These are phyloP conservation scores for Coendou prehensilis DNA, from an alignment of 2,797 vertebrate species.

Conservation along the genomic window DNA sequence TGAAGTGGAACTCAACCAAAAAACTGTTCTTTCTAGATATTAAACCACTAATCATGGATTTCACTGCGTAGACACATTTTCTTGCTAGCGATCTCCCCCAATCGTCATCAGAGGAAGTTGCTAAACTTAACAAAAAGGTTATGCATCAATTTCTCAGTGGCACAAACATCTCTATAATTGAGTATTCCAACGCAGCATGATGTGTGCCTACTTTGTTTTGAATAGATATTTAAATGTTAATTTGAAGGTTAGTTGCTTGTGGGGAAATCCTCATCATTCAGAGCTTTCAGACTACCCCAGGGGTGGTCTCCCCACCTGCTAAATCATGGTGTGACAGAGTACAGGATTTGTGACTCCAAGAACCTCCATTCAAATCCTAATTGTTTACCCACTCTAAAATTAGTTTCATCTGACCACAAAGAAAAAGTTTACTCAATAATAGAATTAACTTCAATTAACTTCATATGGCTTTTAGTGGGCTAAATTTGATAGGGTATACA, in stretches of 20 bases:
- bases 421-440: background rate
- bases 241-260: background rate
- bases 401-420: background rate
- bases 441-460: background rate
- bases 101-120: background rate
- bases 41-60: background rate
- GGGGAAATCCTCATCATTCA: background rate
- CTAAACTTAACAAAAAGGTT: background rate
- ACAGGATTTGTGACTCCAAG: background rate
- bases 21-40: background rate
- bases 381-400: background rate
- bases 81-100: background rate
- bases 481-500: background rate
- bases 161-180: background rate
- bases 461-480: background rate
- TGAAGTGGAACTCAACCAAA: background rate
- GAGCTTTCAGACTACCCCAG: background rate
- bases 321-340: background rate
- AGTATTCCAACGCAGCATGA: background rate
- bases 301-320: background rate
- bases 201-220: background rate
- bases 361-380: background rate
- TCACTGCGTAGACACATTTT: background rate
- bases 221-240: slow-evolving; percentile 3
- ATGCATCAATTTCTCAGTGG: rapidly evolving